Evolutionary conservation across 2,888 invertebrate species (phyloP).

Genomic region (Himalopsyche kuldschensis): DNA sequence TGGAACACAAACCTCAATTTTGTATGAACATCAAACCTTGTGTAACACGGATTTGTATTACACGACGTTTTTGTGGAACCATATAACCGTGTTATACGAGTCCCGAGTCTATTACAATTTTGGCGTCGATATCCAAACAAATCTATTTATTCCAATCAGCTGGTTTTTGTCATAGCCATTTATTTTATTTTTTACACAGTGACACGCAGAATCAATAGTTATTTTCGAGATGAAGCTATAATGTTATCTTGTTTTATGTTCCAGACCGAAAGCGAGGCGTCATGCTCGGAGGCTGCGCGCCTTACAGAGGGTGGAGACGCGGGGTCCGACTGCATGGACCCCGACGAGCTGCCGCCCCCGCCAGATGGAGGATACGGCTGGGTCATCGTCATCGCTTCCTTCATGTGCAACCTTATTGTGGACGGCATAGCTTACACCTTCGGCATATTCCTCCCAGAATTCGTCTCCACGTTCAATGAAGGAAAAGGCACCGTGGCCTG

Average conservation of each 20-base stretch:
- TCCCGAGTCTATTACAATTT: too few relatives aligned
- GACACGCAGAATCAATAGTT: too few relatives aligned
- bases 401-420: constrained; percentile 97
- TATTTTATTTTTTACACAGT: too few relatives aligned
- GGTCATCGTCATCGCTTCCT: constrained; percentile 94
- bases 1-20: too few relatives aligned
- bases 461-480: constrained; percentile 79
- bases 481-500: constrained; percentile 88
- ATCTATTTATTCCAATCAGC: too few relatives aligned
- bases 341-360: constrained; percentile 77
- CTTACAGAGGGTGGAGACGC: constrained; percentile 71
- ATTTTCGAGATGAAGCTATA: background rate
- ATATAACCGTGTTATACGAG: too few relatives aligned
- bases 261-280: constrained; percentile 85
- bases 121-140: too few relatives aligned
- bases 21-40: too few relatives aligned
- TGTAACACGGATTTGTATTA: too few relatives aligned
- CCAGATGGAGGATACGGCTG: constrained; percentile 92
- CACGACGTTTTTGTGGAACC: too few relatives aligned
- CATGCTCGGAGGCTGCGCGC: constrained; percentile 81
- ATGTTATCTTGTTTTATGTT: constrained; percentile 44
- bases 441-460: constrained; percentile 85
- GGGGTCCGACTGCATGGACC: constrained; percentile 54
- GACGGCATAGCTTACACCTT: constrained; percentile 99
- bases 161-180: too few relatives aligned